Conservation (phyloP, 2,888 invertebrate genomes). For the Panopea generosa region DNA sequence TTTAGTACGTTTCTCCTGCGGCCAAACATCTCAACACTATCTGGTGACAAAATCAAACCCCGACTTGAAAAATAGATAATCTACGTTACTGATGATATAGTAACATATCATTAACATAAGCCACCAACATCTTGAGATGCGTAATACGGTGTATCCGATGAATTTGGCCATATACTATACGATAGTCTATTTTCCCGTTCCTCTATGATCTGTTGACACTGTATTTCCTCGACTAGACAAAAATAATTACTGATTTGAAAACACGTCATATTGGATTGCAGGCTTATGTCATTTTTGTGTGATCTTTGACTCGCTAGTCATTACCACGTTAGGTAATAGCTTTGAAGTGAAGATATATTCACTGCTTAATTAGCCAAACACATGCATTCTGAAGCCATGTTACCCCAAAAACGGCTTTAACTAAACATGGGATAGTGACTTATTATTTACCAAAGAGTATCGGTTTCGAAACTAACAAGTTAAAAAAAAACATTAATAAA, state of each 20-base stretch:
- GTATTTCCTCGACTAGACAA: slow-evolving; percentile 28
- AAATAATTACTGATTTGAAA: slow-evolving; percentile 35
- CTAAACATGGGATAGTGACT: slow-evolving; percentile 14
- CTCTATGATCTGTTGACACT: slow-evolving; percentile 24
- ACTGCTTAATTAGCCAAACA: slow-evolving; percentile 37
- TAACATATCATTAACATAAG: too few relatives aligned
- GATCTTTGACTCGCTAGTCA: slow-evolving; percentile 43
- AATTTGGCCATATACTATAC: neutral
- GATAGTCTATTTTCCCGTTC: neutral
- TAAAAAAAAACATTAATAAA: too few relatives aligned
- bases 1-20: slow-evolving; percentile 1
- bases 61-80: neutral
- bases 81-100: too few relatives aligned
- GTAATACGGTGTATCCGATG: too few relatives aligned
- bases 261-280: slow-evolving; percentile 33
- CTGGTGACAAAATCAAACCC: slow-evolving; percentile 1
- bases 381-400: slow-evolving; percentile 30
- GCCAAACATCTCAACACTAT: neutral
- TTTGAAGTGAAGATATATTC: slow-evolving; percentile 42
- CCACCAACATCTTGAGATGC: too few relatives aligned
- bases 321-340: slow-evolving; percentile 49
- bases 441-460: slow-evolving; percentile 30
- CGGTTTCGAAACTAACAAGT: slow-evolving; percentile 26
- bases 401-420: slow-evolving; percentile 1
- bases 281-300: slow-evolving; percentile 29